Conservation (phyloP, 1,140 invertebrate species). For the Lepeophtheirus salmonis region DNA sequence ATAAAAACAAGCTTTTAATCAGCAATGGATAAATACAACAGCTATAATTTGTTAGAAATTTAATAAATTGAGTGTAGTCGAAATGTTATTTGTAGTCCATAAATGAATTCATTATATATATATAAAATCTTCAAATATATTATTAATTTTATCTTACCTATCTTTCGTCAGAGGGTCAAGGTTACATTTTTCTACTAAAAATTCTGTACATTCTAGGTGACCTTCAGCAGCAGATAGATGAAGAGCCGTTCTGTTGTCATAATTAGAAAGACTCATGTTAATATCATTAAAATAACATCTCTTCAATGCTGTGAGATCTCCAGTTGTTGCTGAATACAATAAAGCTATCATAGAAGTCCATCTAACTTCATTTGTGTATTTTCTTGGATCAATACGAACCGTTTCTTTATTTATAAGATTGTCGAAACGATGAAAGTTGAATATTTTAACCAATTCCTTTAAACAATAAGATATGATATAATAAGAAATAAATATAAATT, state of each 20-base stretch:
- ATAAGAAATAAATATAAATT: no score
- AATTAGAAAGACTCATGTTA: conserved; percentile 64
- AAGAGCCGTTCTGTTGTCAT: conserved; percentile 74
- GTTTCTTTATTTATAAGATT: neutral
- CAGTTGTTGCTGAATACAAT: conserved; percentile 7
- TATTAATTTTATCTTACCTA: conserved; percentile 31
- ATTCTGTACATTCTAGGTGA: conserved; percentile 64
- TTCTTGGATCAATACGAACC: neutral
- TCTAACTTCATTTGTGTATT: neutral
- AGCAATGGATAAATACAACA: no score
- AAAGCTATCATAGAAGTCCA: neutral
- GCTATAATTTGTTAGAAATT: no score
- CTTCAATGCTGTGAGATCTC: conserved; percentile 9
- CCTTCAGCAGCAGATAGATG: conserved; percentile 80
- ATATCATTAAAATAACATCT: conserved; percentile 1
- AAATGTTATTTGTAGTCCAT: no score
- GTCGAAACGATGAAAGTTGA: conserved; percentile 94
- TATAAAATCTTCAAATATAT: no score
- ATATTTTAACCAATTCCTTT: conserved; percentile 67
- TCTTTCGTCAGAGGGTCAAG: conserved; percentile 57
- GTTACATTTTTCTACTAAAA: conserved; percentile 61
- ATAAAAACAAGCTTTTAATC: no score
- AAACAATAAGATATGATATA: no score
- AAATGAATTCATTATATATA: no score
- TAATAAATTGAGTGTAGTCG: no score